phyloP scores from a whole-genome alignment of 2,888 invertebrate species.

The Callimorpha dominula region DNA sequence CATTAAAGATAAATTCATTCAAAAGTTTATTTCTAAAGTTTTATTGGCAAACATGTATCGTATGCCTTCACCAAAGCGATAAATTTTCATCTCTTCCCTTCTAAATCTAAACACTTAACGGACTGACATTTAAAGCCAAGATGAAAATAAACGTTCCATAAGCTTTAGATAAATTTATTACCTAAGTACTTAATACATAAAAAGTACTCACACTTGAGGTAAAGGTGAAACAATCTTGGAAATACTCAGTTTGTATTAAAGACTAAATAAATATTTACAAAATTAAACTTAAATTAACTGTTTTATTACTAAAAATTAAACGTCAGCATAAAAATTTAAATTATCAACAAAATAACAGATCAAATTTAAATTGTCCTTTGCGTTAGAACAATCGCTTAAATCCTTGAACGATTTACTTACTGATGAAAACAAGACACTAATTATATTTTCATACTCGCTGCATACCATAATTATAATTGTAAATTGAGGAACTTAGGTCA shows the following conservation, averaged over 20 bases:
- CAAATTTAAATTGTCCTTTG: background rate
- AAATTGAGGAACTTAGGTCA: constrained; percentile 7
- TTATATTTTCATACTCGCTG: constrained; percentile 8
- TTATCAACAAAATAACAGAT: background rate
- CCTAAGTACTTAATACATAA: no score
- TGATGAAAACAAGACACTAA: constrained; percentile 4
- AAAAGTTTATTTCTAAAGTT: background rate
- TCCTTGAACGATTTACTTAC: constrained; percentile 15
- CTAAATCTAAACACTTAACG: background rate
- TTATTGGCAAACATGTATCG: background rate
- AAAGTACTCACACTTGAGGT: no score
- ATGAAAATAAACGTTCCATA: background rate
- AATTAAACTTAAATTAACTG: background rate
- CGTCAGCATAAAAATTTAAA: background rate
- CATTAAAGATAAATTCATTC: background rate
- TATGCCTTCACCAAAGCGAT: background rate
- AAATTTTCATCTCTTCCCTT: background rate
- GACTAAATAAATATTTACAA: no score
- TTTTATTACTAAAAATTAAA: background rate
- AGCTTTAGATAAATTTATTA: background rate
- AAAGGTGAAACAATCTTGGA: background rate
- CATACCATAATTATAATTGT: constrained; percentile 4
- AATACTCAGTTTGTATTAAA: no score
- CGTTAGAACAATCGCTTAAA: constrained; percentile 12
- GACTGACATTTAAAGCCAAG: background rate